These are phyloP conservation scores for Oryzias curvinotus DNA, from an alignment of 2,113 vertebrate species.

Conservation along the genomic window DNA sequence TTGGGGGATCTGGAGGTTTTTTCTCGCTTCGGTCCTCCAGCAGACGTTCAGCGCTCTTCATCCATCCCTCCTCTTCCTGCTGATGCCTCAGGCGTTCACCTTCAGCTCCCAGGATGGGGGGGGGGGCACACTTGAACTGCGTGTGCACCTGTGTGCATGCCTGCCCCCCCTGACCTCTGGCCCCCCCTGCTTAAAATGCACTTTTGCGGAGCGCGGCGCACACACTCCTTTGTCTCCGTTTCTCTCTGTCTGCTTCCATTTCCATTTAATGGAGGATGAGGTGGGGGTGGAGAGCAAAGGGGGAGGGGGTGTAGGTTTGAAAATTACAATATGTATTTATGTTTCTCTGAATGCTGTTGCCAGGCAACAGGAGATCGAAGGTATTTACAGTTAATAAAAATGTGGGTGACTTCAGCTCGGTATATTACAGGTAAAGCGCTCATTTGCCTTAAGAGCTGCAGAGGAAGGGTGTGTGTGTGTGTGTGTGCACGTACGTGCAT, in stretches of 20 bases:
- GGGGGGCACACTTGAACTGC: slow-evolving; percentile 39
- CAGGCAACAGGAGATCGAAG: slow-evolving; percentile 63
- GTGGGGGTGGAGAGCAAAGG: slow-evolving; percentile 1
- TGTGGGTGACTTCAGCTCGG: slow-evolving; percentile 70
- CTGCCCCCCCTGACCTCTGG: slow-evolving; percentile 9
- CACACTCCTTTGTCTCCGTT: slow-evolving; percentile 48
- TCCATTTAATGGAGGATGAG: slow-evolving; percentile 35
- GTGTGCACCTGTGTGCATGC: background rate
- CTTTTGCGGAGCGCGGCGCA: slow-evolving; percentile 1
- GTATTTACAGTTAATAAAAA: slow-evolving; percentile 77
- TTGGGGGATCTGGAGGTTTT: slow-evolving; percentile 8
- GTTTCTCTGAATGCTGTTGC: slow-evolving; percentile 66
- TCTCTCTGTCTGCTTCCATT: slow-evolving; percentile 42
- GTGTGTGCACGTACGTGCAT: slow-evolving; percentile 18
- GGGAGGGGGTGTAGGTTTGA: slow-evolving; percentile 24
- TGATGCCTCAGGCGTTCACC: slow-evolving; percentile 34
- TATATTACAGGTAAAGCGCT: slow-evolving; percentile 62
- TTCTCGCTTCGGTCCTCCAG: background rate
- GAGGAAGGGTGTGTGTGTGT: slow-evolving; percentile 20
- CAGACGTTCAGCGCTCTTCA: slow-evolving; percentile 8
- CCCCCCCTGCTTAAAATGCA: slow-evolving; percentile 13
- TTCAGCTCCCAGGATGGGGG: slow-evolving; percentile 4
- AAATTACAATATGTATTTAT: slow-evolving; percentile 68
- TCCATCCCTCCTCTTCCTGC: slow-evolving; percentile 12
- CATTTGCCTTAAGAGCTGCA: slow-evolving; percentile 58